phyloP scores from a whole-genome alignment of 2,888 invertebrate genomes.

The Himalopsyche kuldschensis region DNA sequence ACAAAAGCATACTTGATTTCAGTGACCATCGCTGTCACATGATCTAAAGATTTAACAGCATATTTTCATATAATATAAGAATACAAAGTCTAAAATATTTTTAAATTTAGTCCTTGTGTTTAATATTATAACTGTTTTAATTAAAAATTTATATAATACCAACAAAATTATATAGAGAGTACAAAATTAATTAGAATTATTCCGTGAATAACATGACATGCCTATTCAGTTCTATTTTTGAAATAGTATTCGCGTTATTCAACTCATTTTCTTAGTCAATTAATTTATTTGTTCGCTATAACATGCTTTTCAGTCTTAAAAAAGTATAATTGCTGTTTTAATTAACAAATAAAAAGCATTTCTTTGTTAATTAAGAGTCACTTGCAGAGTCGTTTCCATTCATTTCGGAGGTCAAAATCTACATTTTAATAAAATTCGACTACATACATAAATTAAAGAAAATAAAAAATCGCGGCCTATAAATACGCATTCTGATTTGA shows the following conservation, averaged over 20 bases:
- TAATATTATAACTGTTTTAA: too few species aligned
- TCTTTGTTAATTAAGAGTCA: conserved; percentile 3
- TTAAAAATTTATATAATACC: too few species aligned
- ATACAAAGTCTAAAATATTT: too few species aligned
- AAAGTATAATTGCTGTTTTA: background rate
- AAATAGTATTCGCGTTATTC: background rate
- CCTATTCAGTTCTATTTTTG: too few species aligned
- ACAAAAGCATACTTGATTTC: too few species aligned
- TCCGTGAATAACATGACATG: too few species aligned
- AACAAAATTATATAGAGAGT: too few species aligned
- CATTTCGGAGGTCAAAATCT: background rate
- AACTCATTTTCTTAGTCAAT: background rate
- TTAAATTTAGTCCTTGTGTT: too few species aligned
- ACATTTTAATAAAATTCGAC: conserved; percentile 14
- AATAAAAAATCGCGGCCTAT: background rate
- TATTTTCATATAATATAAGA: too few species aligned
- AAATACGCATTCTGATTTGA: conserved; percentile 1
- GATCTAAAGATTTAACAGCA: too few species aligned
- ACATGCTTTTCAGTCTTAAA: background rate
- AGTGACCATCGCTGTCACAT: too few species aligned
- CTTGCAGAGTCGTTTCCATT: background rate
- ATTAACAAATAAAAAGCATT: conserved; percentile 1
- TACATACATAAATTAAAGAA: conserved; percentile 5
- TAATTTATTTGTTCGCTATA: background rate
- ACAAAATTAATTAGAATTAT: too few species aligned